Evolutionary conservation across 2,113 vertebrate species (phyloP).

Genomic region (Dromaius novaehollandiae): DNA sequence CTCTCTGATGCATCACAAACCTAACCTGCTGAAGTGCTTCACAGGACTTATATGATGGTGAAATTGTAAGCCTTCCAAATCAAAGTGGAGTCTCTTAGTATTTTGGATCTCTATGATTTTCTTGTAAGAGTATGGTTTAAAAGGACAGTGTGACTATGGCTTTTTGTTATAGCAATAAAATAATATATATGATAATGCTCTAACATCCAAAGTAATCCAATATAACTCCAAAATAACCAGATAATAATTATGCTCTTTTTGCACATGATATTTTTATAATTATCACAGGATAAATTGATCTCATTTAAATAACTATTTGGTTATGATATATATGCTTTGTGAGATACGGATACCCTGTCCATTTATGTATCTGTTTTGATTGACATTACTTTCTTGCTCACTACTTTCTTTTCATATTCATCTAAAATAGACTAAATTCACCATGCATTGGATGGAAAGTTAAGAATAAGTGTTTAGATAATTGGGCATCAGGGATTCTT

Average conservation of each 20-base stretch:
- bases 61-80: not conserved
- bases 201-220: not conserved
- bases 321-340: slow-evolving; percentile 47
- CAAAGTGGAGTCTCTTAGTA: not conserved
- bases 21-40: not conserved
- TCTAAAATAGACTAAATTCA: slow-evolving; percentile 69
- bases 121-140: not conserved
- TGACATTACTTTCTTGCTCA: slow-evolving; percentile 61
- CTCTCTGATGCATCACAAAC: not conserved
- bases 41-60: not conserved
- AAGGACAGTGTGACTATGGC: not conserved
- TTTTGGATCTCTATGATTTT: not conserved
- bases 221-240: slow-evolving; percentile 47
- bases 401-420: slow-evolving; percentile 50
- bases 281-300: slow-evolving; percentile 60
- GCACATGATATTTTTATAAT: slow-evolving; percentile 9
- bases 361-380: slow-evolving; percentile 64
- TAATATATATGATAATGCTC: not conserved
- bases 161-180: not conserved
- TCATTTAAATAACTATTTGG: slow-evolving; percentile 53
- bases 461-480: slow-evolving; percentile 73
- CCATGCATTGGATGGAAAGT: slow-evolving; percentile 65
- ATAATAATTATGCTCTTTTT: slow-evolving; percentile 27
- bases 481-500: slow-evolving; percentile 80
- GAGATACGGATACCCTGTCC: slow-evolving; percentile 16